These are phyloP conservation scores for Aselliscus stoliczkanus DNA, from an alignment of 2,797 vertebrate species.

Conservation along the genomic window DNA sequence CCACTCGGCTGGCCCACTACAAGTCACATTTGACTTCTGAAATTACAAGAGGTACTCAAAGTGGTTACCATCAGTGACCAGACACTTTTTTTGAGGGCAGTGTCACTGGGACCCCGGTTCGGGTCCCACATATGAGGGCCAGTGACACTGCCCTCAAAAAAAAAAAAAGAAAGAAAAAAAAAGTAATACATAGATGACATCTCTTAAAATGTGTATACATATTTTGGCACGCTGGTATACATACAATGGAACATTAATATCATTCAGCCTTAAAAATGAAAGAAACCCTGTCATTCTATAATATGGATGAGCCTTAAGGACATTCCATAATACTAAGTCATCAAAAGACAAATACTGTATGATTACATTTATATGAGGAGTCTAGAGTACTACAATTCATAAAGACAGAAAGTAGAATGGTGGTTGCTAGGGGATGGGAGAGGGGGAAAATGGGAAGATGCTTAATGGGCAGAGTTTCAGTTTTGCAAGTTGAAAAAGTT, in stretches of 20 bases:
- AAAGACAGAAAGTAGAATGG: neutral
- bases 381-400: neutral
- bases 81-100: no score
- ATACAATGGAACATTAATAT: neutral
- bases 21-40: no score
- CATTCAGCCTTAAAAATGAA: neutral
- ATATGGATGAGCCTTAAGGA: neutral
- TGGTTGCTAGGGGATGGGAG: neutral
- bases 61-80: no score
- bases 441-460: neutral
- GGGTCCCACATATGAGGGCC: no score
- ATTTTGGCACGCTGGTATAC: neutral
- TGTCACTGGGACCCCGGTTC: no score
- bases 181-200: no score
- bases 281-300: neutral
- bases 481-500: neutral
- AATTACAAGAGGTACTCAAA: no score
- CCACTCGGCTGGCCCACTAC: no score
- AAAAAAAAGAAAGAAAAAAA: no score
- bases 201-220: no score
- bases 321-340: neutral
- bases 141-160: no score
- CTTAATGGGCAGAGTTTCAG: neutral
- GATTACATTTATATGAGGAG: neutral
- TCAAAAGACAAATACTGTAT: neutral